A percentile compares a stretch with the other conserved stretches of the same genome.
Conservation (phyloP, 1,140 invertebrate species). For the Rhopalosiphum padi region DNA sequence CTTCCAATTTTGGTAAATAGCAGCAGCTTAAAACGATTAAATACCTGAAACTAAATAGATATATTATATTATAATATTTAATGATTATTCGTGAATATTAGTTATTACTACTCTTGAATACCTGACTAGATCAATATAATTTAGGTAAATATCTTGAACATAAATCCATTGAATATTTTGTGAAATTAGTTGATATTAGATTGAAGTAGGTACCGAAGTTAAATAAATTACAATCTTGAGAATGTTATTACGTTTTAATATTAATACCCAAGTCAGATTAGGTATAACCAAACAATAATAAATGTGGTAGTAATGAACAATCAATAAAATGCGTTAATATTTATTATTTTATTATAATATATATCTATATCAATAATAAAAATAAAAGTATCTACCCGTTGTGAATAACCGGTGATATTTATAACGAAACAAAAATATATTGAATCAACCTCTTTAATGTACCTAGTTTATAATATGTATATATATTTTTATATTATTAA, state of each 20-base stretch:
- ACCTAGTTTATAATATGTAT: too few species aligned
- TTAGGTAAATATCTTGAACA: not conserved
- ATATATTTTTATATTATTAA: too few species aligned
- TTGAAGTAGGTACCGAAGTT: not conserved
- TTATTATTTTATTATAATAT: too few species aligned
- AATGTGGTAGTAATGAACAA: too few species aligned
- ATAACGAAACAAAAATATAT: too few species aligned
- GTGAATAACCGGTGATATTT: too few species aligned
- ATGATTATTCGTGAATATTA: not conserved
- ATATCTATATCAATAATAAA: too few species aligned
- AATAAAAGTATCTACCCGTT: too few species aligned
- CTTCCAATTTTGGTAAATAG: not conserved
- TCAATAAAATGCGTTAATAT: too few species aligned
- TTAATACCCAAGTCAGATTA: not conserved
- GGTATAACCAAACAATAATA: too few species aligned
- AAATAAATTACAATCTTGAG: not conserved
- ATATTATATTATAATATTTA: not conserved
- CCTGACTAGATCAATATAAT: not conserved
- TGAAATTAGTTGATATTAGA: too few species aligned
- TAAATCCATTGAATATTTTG: not conserved
- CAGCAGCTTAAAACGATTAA: not conserved
- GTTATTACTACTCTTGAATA: not conserved
- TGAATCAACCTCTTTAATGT: too few species aligned
- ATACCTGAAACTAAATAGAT: not conserved
- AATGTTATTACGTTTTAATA: not conserved